Evolutionary conservation across 92 coral and sea anemone genomes (phyloP).

Genomic region (Anthopleura xanthogrammica): DNA sequence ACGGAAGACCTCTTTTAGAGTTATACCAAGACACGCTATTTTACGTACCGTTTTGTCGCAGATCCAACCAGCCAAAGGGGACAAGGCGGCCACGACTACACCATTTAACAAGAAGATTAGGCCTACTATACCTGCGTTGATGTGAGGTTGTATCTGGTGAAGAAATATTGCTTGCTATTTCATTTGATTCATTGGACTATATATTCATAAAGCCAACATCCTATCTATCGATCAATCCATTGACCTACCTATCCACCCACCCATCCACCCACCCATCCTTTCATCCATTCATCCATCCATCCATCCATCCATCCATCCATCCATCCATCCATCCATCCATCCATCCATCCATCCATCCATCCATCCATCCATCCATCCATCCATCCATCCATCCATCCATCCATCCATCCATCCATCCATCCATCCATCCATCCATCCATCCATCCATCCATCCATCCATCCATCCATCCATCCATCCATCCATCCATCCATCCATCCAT

Average conservation of each 20-base stretch:
- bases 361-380: not conserved
- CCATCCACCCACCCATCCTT: not conserved
- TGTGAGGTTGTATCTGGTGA: constrained; percentile 20
- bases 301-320: not conserved
- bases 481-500: not conserved
- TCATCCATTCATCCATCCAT: not conserved
- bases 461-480: not conserved
- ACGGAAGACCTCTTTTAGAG: too few species aligned
- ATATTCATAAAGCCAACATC: not conserved
- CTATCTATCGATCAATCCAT: not conserved
- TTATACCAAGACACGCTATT: too few species aligned
- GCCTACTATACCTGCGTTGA: constrained; percentile 22
- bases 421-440: not conserved
- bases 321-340: not conserved
- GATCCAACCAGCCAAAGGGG: constrained; percentile 26
- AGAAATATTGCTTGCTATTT: not conserved
- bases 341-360: not conserved
- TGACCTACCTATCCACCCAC: not conserved
- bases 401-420: not conserved
- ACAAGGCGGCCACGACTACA: constrained; percentile 14
- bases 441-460: not conserved
- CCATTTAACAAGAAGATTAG: constrained; percentile 24
- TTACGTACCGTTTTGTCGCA: constrained; percentile 29
- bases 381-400: not conserved
- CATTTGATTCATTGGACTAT: not conserved